Percentiles rank a stretch among this genome's conserved stretches.
Conservation (phyloP, 2,113 vertebrate species). For the Rynchops niger region DNA sequence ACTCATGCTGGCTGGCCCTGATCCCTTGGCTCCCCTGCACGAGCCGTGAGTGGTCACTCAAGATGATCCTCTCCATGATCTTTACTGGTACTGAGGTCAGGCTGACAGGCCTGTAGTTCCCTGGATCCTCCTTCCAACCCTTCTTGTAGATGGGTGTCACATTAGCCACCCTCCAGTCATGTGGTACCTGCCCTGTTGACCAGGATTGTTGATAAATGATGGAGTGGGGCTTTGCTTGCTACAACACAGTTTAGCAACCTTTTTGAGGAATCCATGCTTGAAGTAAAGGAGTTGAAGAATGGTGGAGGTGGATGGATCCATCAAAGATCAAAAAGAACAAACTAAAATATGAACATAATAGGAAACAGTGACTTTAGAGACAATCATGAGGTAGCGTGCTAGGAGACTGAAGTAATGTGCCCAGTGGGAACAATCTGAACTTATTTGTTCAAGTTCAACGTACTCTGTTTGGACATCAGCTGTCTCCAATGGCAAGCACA, state of each 20-base stretch:
- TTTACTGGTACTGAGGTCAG: no score
- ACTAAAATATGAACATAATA: neutral
- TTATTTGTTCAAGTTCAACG: neutral
- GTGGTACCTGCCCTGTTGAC: no score
- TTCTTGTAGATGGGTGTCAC: no score
- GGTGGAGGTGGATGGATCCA: neutral
- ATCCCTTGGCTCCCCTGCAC: no score
- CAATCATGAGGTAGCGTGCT: neutral
- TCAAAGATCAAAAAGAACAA: neutral
- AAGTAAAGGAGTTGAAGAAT: neutral
- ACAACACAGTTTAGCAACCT: neutral
- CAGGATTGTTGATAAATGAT: no score
- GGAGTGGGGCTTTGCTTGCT: neutral
- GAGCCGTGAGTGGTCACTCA: no score
- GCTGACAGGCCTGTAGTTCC: no score
- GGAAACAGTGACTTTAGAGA: neutral
- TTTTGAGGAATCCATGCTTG: neutral
- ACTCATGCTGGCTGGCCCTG: no score
- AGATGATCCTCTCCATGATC: no score
- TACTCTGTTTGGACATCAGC: neutral
- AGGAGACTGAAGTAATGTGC: neutral
- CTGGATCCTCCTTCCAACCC: no score
- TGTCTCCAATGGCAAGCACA: neutral
- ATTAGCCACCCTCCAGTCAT: no score
- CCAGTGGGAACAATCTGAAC: neutral